Conservation (phyloP, 2,113 vertebrate species). For the Platichthys stellatus region DNA sequence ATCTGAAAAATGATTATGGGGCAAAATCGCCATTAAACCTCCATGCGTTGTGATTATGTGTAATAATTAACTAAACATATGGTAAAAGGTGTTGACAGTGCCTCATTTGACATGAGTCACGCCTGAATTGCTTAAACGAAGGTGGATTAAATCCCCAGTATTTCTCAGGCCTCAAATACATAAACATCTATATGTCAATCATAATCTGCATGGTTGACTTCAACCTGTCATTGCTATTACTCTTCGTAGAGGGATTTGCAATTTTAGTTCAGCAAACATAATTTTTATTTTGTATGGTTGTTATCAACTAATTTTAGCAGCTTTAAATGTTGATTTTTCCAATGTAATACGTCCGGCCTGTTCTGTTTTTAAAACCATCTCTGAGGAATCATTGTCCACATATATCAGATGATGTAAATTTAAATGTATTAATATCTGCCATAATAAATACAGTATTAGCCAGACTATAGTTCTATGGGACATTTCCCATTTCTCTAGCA, state of each 20-base stretch:
- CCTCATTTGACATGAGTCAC: constrained; percentile 6
- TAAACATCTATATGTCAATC: background rate
- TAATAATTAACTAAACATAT: constrained; percentile 33
- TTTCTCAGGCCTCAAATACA: background rate
- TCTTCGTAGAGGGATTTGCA: background rate
- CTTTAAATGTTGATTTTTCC: too few relatives aligned
- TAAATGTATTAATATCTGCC: too few relatives aligned
- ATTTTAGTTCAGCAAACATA: background rate
- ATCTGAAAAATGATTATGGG: constrained; percentile 53
- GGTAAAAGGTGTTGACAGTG: constrained; percentile 8
- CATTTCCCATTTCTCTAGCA: background rate
- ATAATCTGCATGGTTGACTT: background rate
- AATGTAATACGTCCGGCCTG: too few relatives aligned
- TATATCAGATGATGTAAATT: too few relatives aligned
- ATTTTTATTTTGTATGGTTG: background rate
- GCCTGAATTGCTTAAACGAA: background rate
- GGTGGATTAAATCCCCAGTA: background rate
- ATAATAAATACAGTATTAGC: background rate
- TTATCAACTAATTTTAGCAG: too few relatives aligned
- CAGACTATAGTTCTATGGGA: background rate
- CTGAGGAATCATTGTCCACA: too few relatives aligned
- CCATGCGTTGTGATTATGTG: constrained; percentile 13
- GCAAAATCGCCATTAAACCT: constrained; percentile 19
- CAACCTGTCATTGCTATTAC: too few relatives aligned
- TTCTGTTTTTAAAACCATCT: too few relatives aligned